Evolutionary conservation across 1,140 invertebrate species (phyloP).

Genomic region (Papilio polytes): DNA sequence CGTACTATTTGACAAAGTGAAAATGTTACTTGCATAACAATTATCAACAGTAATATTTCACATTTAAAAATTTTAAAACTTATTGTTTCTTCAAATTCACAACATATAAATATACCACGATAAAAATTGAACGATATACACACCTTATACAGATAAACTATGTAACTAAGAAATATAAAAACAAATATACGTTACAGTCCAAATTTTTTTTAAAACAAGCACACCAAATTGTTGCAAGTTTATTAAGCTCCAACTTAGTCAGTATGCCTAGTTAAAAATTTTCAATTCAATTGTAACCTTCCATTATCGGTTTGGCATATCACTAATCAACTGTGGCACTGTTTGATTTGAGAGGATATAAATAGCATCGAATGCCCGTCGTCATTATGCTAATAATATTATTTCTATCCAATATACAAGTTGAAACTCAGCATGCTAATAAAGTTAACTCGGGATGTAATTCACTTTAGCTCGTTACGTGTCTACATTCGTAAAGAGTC

Average conservation of each 20-base stretch:
- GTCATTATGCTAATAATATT: conserved; percentile 19
- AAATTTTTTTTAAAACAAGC: no score
- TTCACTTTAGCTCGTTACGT: conserved; percentile 29
- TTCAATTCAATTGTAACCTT: no score
- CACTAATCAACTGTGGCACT: not conserved
- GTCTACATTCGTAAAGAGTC: conserved; percentile 19
- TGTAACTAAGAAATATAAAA: no score
- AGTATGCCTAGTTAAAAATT: no score
- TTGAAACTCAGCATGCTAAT: conserved; percentile 18
- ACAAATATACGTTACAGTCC: no score
- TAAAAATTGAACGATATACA: no score
- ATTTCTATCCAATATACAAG: conserved; percentile 21
- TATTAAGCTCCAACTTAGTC: no score
- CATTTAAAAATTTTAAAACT: not conserved
- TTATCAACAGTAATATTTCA: not conserved
- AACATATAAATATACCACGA: no score
- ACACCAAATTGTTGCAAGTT: no score
- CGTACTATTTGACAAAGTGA: not conserved
- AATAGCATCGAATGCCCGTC: not conserved
- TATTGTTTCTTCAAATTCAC: not conserved
- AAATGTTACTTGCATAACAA: not conserved
- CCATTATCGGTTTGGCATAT: not conserved
- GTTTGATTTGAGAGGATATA: not conserved
- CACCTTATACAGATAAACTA: no score
- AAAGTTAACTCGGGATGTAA: conserved; percentile 18